Evolutionary conservation across 2,888 invertebrate genomes (phyloP).

Genomic region (Pyrocoelia pectoralis): DNA sequence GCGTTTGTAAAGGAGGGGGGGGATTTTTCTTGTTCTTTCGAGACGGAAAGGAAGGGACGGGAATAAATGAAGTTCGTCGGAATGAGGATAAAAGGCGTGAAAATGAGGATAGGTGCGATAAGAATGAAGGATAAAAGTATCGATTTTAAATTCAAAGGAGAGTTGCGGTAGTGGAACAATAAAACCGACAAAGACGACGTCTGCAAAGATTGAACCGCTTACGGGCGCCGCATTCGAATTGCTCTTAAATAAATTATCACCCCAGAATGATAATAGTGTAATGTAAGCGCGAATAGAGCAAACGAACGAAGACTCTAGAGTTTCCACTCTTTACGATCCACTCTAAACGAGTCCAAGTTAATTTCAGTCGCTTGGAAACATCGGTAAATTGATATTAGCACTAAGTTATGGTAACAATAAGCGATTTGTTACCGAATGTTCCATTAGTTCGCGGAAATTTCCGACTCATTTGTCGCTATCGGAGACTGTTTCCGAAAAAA

Average conservation of each 20-base stretch:
- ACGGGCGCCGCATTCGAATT: conserved; percentile 41
- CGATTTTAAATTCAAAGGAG: conserved; percentile 39
- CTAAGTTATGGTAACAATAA: conserved; percentile 33
- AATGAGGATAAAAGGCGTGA: conserved; percentile 9
- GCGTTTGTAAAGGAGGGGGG: no score
- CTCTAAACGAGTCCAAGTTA: conserved; percentile 26
- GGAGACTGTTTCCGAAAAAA: conserved; percentile 26
- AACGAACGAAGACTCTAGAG: conserved; percentile 10
- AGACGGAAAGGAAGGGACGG: not conserved
- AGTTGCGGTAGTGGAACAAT: conserved; percentile 34
- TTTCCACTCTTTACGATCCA: conserved; percentile 19
- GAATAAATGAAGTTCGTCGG: conserved; percentile 5
- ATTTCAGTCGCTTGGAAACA: conserved; percentile 32
- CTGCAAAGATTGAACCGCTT: conserved; percentile 37
- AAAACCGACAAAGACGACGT: conserved; percentile 36
- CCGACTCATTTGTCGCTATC: conserved; percentile 31
- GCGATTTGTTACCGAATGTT: conserved; percentile 29
- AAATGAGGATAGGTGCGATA: conserved; percentile 24
- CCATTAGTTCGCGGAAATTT: conserved; percentile 30
- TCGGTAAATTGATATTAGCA: conserved; percentile 33
- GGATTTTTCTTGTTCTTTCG: not conserved
- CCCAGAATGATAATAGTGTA: conserved; percentile 21
- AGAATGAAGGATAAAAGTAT: conserved; percentile 30
- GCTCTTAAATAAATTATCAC: conserved; percentile 42
- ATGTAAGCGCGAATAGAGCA: conserved; percentile 24